These are phyloP conservation scores for Megathymus violae DNA, from an alignment of 1,140 invertebrate genomes.

Conservation along the genomic window DNA sequence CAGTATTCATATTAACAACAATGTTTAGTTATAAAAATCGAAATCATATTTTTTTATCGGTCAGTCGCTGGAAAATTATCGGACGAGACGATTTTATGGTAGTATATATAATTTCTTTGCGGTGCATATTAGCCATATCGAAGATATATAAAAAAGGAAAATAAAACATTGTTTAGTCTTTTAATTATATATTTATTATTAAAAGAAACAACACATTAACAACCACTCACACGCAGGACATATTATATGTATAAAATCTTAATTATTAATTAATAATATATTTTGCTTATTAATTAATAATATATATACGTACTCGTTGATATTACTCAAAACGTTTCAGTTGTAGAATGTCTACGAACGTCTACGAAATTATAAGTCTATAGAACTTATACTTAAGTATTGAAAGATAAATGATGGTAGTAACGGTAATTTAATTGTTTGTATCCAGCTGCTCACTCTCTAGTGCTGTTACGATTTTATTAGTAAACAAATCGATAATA, in stretches of 20 bases:
- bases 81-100: no score
- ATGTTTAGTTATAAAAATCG: no score
- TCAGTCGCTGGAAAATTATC: no score
- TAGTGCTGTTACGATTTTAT: not conserved
- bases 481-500: slow-evolving; percentile 14
- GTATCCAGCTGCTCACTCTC: not conserved
- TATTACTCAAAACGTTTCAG: not conserved
- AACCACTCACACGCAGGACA: not conserved
- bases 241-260: not conserved
- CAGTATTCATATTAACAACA: no score
- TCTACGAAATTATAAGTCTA: slow-evolving; percentile 8
- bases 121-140: no score
- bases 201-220: not conserved
- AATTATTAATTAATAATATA: not conserved
- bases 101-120: no score
- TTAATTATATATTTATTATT: no score
- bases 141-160: not conserved
- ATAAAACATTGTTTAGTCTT: not conserved
- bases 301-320: not conserved
- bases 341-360: slow-evolving; percentile 16
- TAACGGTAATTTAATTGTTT: no score
- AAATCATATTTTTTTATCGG: no score
- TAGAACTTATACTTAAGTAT: no score
- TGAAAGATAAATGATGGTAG: not conserved
- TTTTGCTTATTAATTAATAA: no score